Evolutionary conservation across 2,113 vertebrate species (phyloP), one percentile per base, ranked within the genome.

Genomic region (Tursiops truncatus): DNA sequence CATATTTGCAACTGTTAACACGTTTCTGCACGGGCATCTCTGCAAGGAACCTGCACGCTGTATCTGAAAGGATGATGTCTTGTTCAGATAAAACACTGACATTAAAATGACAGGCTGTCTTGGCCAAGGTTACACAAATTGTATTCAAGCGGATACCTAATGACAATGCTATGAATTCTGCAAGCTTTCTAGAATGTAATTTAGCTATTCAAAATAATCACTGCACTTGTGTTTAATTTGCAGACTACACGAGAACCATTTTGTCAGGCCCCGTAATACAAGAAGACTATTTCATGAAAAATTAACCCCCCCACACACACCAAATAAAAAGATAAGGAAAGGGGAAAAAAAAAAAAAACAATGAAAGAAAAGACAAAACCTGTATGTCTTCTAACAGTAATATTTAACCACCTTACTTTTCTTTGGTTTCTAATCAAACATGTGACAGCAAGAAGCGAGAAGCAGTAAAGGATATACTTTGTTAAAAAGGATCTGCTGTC

Each of bases 71-170:
- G 99, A 99, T 99, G 99, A 99, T 99, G 99, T 99, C 99, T 99
- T 99, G 98, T 99, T 99, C 99, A 99, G 99, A 99, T 99, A 99
- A 99, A 99, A 99, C 99, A 99, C 98, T 98, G 99, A 99, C 99
- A 99, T 99, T 99, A 99, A 99, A 99, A 99, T 99, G 99, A 99
- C 99, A 99, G 99, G 98, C 99, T 98, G 99, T 99, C 99, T 99
- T 98, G 99, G 98, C 99, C 99, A 99, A 99, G 99, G 99, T 99
- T 99, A 99, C 99, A 99, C 99, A 99, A 99, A 99, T 99, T 99
- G 99, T 99, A 99, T 98, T 98, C 98, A 98, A 98, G 98, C 99
- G 99, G 98, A 99, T 98, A 99, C 98, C 99, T 99, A 99, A 99
- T 99, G 99, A 99, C 99, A 99, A 99, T 98, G 98, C 99, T 99